Conservation (phyloP, 2,113 vertebrate species). For the Austrofundulus limnaeus region DNA sequence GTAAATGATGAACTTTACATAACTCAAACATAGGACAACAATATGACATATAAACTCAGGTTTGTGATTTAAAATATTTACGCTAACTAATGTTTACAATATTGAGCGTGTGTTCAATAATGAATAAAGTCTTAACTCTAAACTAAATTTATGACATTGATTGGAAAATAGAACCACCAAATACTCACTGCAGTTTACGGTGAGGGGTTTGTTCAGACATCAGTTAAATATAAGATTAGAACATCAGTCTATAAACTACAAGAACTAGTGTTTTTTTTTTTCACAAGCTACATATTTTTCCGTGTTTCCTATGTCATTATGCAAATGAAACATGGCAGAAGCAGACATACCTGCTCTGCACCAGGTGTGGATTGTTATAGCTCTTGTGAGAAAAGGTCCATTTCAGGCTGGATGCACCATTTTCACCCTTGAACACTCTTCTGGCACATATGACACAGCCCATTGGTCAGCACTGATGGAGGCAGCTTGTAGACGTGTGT, state of each 20-base stretch:
- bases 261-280: neutral
- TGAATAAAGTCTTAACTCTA: no score
- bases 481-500: conserved; percentile 1
- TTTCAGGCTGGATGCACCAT: conserved; percentile 13
- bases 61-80: neutral
- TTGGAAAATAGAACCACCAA: neutral
- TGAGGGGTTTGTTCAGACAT: no score
- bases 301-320: neutral
- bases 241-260: no score
- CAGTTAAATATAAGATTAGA: no score
- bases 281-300: no score
- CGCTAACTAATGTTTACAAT: neutral
- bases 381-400: conserved; percentile 18
- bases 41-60: no score
- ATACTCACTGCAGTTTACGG: neutral
- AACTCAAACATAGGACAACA: no score
- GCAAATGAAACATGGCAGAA: neutral
- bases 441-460: conserved; percentile 44
- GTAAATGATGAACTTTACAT: no score
- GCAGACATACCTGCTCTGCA: neutral
- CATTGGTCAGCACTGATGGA: conserved; percentile 46
- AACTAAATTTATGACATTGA: no score
- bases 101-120: no score
- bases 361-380: conserved; percentile 16
- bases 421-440: conserved; percentile 40